These are phyloP conservation scores for Ursus arctos DNA, from an alignment of 2,113 vertebrate species.

Conservation along the genomic window DNA sequence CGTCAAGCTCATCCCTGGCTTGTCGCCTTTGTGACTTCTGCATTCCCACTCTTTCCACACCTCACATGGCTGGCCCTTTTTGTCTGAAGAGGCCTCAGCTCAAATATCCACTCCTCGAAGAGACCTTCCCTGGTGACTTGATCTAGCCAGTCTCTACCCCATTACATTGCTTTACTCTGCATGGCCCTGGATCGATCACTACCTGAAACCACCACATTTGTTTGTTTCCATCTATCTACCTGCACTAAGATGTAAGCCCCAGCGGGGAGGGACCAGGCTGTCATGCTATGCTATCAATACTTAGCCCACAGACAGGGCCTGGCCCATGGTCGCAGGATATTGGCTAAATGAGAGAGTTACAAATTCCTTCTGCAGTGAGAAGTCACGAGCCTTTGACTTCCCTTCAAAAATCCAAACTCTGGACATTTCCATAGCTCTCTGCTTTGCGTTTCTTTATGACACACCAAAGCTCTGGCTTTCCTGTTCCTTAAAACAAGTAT, in stretches of 20 bases:
- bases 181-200: neutral
- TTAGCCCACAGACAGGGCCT: neutral
- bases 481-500: neutral
- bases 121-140: neutral
- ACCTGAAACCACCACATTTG: neutral
- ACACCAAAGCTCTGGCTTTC: neutral
- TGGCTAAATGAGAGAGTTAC: neutral
- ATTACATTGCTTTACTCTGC: neutral
- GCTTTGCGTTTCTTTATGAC: neutral
- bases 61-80: neutral
- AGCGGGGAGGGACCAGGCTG: neutral
- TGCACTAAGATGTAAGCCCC: neutral
- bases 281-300: neutral
- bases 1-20: neutral
- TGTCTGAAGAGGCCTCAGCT: neutral
- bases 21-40: neutral
- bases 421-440: neutral
- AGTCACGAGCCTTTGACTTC: neutral
- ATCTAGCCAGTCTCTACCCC: neutral
- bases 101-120: neutral
- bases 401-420: neutral
- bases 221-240: neutral
- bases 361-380: neutral
- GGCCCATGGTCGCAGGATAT: neutral
- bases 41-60: neutral